phyloP scores from a whole-genome alignment of 2,797 vertebrate genomes.

The Tragelaphus eurycerus region DNA sequence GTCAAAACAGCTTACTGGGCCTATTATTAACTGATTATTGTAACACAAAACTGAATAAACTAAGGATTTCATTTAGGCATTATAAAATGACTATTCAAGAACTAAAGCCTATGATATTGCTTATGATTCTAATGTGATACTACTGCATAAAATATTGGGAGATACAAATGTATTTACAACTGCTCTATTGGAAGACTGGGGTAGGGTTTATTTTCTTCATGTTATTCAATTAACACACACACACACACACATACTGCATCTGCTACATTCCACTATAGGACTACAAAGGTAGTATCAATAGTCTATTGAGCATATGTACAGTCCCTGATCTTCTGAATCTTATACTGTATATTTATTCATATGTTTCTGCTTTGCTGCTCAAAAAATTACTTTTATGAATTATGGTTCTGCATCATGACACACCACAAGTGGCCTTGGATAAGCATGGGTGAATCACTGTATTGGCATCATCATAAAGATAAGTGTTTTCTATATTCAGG shows the following conservation, averaged over 20 bases:
- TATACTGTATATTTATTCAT: not conserved
- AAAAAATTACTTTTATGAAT: constrained; percentile 31
- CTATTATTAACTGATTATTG: constrained; percentile 1
- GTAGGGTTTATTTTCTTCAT: not conserved
- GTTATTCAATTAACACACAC: not conserved
- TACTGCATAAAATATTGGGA: not conserved
- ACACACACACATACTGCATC: not conserved
- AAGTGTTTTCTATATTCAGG: not conserved
- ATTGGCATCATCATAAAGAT: not conserved
- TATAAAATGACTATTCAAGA: not conserved
- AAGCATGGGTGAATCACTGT: not conserved
- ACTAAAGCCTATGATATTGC: not conserved
- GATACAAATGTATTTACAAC: not conserved
- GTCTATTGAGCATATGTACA: not conserved
- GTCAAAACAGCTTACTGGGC: not conserved
- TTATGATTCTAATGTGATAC: not conserved
- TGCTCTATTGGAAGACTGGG: not conserved
- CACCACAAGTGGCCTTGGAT: not conserved
- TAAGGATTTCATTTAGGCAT: not conserved
- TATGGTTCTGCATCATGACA: not conserved
- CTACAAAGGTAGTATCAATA: not conserved
- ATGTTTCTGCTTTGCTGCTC: not conserved
- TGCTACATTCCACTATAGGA: not conserved
- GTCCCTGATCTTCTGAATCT: not conserved
- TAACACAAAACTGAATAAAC: constrained; percentile 17